Base-by-base conservation (phyloP, 2,888 invertebrate genomes). In the Sminthurides aquaticus region DNA sequence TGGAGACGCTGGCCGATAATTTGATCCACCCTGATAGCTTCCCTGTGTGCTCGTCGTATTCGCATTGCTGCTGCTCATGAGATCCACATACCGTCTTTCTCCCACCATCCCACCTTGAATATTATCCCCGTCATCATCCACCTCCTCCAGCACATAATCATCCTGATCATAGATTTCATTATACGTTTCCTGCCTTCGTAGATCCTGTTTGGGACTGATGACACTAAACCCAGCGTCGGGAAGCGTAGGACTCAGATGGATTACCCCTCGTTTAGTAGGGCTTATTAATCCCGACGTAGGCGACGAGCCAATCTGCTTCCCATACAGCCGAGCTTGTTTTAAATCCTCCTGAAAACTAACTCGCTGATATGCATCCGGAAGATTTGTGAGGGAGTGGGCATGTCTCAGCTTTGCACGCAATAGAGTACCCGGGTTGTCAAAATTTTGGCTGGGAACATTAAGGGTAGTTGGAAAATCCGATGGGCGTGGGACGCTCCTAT, bases 381-480 rank as follows among this genome's bases (percentile, higher is more conserved):
- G 54, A 63, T 72, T 72, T 22, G 65, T 67, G 3, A 72, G 55
- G 1, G 71, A 71, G 34, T 72, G 72, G 1, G 69, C 69, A 43
- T 73, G 70, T 26, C 73, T 73, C 61, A 74, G 52, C 34, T 72
- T 72, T 3, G 74, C 71, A 56, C 71, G 70, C 0, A 74, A 63
- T 2, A 74, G 57, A 15, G 66, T 61, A 34, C 72, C 68, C 0
- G 74, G 74, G 43, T 74, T 72, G 60, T 74, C 73, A 62, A 56
- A 43, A 24, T 56, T 15, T 11, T 5, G 25, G n/a, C 48, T 26
- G 20, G 57, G 49, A 11, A 67, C 5, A 5, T 5, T 34, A 34
- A 34, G 15, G 15, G 43, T 5, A 5, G 15, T 15, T 5, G 43
- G 43, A 34, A 34, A 34, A 5, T 34, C 43, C 15, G 5, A 15